A percentile compares a stretch with the other conserved stretches of the same genome.
These are phyloP conservation scores for Arothron firmamentum DNA, from an alignment of 2,113 vertebrate species.

Conservation along the genomic window DNA sequence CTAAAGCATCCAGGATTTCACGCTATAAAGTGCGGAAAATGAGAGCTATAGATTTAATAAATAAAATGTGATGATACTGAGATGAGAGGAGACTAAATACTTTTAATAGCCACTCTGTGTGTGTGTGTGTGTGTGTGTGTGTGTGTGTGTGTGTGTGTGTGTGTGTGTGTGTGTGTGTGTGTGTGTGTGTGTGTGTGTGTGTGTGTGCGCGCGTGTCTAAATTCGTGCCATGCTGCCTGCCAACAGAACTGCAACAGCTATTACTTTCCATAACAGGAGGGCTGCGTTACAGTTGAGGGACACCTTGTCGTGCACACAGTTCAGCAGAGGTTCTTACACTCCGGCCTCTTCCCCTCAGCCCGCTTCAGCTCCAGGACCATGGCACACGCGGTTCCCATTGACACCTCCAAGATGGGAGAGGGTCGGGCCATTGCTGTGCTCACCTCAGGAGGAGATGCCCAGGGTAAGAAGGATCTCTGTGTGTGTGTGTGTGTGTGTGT, in stretches of 20 bases:
- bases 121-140: neutral
- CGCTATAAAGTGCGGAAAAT: neutral
- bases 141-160: conserved; percentile 2
- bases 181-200: conserved; percentile 1
- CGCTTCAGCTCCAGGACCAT: conserved; percentile 37
- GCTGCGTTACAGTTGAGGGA: conserved; percentile 19
- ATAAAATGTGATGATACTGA: too few species aligned
- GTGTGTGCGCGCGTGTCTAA: conserved; percentile 15
- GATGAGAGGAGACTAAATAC: neutral
- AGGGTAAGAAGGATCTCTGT: conserved; percentile 76
- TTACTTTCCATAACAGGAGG: conserved; percentile 36
- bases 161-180: neutral
- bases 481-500: too few species aligned
- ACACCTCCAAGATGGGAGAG: conserved; percentile 70
- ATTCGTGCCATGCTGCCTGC: conserved; percentile 39
- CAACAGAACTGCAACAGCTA: conserved; percentile 43
- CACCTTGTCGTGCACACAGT: conserved; percentile 10
- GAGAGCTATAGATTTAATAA: too few species aligned
- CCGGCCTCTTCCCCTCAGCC: conserved; percentile 35
- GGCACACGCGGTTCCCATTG: conserved; percentile 29
- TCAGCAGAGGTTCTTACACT: conserved; percentile 17
- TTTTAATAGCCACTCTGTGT: conserved; percentile 15
- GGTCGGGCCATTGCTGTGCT: conserved; percentile 91
- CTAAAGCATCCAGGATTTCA: too few species aligned
- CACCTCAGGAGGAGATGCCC: conserved; percentile 93